These are phyloP conservation scores for Muscicapa striata DNA, from an alignment of 2,797 vertebrate genomes.

Conservation along the genomic window DNA sequence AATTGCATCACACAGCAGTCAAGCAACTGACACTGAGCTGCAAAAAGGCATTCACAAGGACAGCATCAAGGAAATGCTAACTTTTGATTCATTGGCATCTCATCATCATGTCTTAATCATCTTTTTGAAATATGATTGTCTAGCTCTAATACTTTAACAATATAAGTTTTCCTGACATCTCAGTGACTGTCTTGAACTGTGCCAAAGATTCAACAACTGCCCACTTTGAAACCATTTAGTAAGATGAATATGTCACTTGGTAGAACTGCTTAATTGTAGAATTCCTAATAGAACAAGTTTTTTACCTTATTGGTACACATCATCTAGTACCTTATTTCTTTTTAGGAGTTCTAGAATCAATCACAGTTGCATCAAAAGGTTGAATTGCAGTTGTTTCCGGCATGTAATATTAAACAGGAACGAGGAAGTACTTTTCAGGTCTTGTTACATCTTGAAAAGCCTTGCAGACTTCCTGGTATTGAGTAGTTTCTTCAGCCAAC, in stretches of 20 bases:
- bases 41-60: not conserved
- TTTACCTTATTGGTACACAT: not conserved
- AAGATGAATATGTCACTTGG: not conserved
- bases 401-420: not conserved
- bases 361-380: not conserved
- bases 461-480: not conserved
- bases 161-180: not conserved
- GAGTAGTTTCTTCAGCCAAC: not conserved
- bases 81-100: not conserved
- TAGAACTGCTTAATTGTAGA: not conserved
- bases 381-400: not conserved
- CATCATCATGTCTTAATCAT: not conserved
- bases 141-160: not conserved
- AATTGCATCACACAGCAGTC: not conserved
- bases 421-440: not conserved
- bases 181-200: not conserved
- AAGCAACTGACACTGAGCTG: not conserved
- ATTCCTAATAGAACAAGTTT: not conserved
- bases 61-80: not conserved
- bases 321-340: not conserved
- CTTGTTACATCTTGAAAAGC: not conserved
- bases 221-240: not conserved
- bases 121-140: not conserved
- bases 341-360: not conserved
- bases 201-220: not conserved